Percentiles rank a stretch among this genome's conserved stretches.
phyloP scores from a whole-genome alignment of 2,888 invertebrate species.

The Athalia circularis region DNA sequence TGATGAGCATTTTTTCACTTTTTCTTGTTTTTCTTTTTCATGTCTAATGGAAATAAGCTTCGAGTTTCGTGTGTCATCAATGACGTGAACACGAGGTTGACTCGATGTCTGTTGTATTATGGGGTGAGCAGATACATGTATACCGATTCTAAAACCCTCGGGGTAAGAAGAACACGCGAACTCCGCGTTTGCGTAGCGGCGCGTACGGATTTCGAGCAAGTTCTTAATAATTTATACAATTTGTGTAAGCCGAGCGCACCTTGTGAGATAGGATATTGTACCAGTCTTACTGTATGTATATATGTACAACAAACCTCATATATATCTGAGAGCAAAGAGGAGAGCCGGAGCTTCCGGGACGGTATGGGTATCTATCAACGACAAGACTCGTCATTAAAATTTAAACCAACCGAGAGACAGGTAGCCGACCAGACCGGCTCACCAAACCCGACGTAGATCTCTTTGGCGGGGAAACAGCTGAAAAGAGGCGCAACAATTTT shows the following conservation, averaged over 20 bases:
- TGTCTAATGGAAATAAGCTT: not conserved
- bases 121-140: no score
- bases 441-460: not conserved
- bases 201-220: slow-evolving; percentile 28
- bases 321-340: no score
- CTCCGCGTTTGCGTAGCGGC: slow-evolving; percentile 38
- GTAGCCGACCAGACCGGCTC: not conserved
- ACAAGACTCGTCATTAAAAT: slow-evolving; percentile 35
- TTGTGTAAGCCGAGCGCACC: slow-evolving; percentile 10
- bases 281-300: slow-evolving; percentile 15
- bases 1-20: not conserved
- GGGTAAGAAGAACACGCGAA: slow-evolving; percentile 19
- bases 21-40: not conserved
- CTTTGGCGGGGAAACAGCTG: not conserved
- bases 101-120: not conserved
- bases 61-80: slow-evolving; percentile 32
- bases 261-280: slow-evolving; percentile 10
- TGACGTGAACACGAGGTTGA: not conserved
- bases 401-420: slow-evolving; percentile 30
- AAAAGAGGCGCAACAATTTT: no score
- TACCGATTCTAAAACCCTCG: not conserved
- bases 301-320: no score
- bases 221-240: slow-evolving; percentile 36
- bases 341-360: not conserved
- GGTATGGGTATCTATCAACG: slow-evolving; percentile 31